These are phyloP conservation scores for Neopelma chrysocephalum DNA, from an alignment of 2,797 vertebrate genomes.

Conservation along the genomic window DNA sequence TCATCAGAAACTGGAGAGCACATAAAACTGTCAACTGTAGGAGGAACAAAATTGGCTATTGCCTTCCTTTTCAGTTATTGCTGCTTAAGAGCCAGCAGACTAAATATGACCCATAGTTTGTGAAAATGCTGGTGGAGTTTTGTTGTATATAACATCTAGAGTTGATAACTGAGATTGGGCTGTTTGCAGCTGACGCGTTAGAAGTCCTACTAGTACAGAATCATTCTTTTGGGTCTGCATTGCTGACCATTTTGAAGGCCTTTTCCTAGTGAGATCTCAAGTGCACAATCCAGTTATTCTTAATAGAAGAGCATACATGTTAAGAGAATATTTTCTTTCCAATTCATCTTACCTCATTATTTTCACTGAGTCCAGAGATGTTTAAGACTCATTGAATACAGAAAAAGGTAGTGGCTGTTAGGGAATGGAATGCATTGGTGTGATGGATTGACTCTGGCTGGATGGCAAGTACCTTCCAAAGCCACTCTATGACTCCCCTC, in stretches of 20 bases:
- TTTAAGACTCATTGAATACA: not conserved
- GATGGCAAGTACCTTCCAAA: not conserved
- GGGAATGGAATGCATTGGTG: not conserved
- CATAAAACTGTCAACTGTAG: slow-evolving; percentile 38
- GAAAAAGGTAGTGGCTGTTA: not conserved
- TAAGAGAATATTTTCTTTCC: not conserved
- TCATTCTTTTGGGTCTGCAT: not conserved
- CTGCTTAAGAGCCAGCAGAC: not conserved
- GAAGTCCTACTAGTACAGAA: not conserved
- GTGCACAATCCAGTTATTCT: not conserved
- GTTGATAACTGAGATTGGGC: not conserved
- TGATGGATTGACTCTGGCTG: not conserved
- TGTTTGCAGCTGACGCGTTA: not conserved
- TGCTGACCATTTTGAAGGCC: not conserved
- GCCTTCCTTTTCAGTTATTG: slow-evolving; percentile 12
- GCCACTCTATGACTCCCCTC: not conserved
- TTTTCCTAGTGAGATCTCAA: not conserved
- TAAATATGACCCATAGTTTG: not conserved
- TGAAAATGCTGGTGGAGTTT: not conserved
- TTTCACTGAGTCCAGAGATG: not conserved
- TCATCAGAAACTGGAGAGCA: slow-evolving; percentile 14
- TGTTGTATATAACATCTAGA: not conserved
- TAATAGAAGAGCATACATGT: not conserved
- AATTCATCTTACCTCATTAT: not conserved
- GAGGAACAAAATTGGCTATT: slow-evolving; percentile 19